A percentile compares a stretch with the other conserved stretches of the same genome.
These are phyloP conservation scores for Gallinago solitaria DNA, from an alignment of 2,797 vertebrate genomes.

Conservation along the genomic window DNA sequence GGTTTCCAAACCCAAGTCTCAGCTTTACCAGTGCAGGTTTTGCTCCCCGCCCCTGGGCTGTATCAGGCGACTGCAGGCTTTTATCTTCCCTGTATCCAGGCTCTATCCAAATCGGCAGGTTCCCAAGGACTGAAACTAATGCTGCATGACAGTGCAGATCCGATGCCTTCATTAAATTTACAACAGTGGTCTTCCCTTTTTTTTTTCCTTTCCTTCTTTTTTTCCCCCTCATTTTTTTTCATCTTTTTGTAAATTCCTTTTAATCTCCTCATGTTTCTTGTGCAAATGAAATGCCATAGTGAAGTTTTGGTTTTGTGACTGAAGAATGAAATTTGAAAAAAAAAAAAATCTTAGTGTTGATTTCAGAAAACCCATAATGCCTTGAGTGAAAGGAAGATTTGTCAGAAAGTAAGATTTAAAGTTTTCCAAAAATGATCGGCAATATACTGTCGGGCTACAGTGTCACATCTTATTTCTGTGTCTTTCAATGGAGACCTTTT, in stretches of 20 bases:
- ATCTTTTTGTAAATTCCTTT: neutral
- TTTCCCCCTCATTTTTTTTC: rapidly evolving
- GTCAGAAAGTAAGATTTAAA: neutral
- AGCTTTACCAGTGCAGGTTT: neutral
- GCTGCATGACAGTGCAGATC: constrained; percentile 1
- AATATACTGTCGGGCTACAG: neutral
- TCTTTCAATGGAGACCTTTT: neutral
- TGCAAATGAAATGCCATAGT: neutral
- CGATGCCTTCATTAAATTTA: neutral
- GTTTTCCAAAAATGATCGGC: neutral
- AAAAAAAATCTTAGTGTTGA: neutral
- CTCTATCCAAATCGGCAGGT: neutral
- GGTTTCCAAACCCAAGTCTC: neutral
- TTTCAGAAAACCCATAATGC: neutral
- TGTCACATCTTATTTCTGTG: neutral
- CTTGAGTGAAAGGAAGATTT: neutral
- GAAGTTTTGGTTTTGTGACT: neutral
- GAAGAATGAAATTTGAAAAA: neutral
- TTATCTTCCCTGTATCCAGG: neutral
- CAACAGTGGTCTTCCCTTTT: neutral
- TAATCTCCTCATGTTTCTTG: neutral
- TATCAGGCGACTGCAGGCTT: neutral
- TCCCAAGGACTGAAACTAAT: constrained; percentile 11
- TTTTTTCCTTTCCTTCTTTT: neutral
- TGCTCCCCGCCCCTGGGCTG: neutral